A percentile compares a stretch with the other conserved stretches of the same genome.
Evolutionary conservation across 2,797 vertebrate genomes (phyloP).

Genomic region (Simalia tracyae): DNA sequence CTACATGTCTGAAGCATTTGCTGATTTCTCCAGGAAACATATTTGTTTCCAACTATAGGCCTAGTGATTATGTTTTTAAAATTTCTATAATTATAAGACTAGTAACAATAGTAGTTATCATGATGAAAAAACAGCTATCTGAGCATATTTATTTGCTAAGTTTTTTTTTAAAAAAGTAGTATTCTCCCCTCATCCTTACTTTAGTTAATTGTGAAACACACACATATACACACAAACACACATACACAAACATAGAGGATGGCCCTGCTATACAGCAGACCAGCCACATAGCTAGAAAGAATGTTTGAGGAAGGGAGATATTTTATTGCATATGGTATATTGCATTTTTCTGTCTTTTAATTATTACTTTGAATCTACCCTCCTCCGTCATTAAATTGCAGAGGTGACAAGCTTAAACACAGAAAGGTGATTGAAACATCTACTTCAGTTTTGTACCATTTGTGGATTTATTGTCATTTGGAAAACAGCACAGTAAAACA

Average conservation of each 20-base stretch:
- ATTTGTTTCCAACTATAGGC: not conserved
- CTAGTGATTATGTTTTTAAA: not conserved
- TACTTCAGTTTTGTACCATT: slow-evolving; percentile 33
- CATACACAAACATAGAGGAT: not conserved
- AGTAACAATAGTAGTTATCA: not conserved
- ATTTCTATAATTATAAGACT: not conserved
- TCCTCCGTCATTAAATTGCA: slow-evolving; percentile 31
- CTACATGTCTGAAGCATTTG: slow-evolving; percentile 44
- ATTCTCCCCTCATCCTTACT: not conserved
- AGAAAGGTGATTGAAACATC: slow-evolving; percentile 5
- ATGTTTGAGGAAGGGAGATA: not conserved
- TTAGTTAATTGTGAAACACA: not conserved
- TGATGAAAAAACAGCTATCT: not conserved
- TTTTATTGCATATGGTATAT: slow-evolving; percentile 29
- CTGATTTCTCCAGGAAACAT: slow-evolving; percentile 53
- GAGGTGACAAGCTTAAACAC: not conserved
- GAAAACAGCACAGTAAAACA: slow-evolving; percentile 11
- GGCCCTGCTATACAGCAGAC: slow-evolving; percentile 9
- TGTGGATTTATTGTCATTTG: slow-evolving; percentile 25
- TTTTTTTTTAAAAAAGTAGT: not conserved
- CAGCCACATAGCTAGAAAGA: not conserved
- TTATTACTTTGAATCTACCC: slow-evolving; percentile 30
- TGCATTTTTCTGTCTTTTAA: slow-evolving; percentile 21
- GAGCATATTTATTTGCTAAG: not conserved
- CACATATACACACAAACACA: not conserved